These are phyloP conservation scores for Nycticebus coucang DNA, from an alignment of 2,113 vertebrate genomes.

Conservation along the genomic window DNA sequence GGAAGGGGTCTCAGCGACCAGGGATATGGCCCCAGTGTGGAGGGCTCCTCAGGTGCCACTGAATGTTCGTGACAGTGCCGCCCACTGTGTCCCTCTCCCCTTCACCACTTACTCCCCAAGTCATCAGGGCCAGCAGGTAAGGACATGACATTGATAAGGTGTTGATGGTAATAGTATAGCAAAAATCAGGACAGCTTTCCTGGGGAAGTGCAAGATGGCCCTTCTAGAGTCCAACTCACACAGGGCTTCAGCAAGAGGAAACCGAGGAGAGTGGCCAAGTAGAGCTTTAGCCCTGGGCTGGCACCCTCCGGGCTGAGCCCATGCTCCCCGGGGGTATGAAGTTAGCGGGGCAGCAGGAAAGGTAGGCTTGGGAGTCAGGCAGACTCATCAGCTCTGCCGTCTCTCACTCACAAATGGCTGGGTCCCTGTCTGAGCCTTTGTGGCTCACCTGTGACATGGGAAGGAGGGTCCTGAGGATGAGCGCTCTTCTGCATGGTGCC, in stretches of 20 bases:
- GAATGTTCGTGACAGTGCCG: neutral
- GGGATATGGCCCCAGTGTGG: neutral
- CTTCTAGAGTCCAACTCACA: neutral
- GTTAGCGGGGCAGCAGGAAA: fast-evolving
- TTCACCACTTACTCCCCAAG: neutral
- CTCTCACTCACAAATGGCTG: neutral
- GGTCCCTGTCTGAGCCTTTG: neutral
- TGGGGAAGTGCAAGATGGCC: neutral
- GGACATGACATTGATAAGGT: neutral
- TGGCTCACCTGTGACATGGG: neutral
- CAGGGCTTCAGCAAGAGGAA: neutral
- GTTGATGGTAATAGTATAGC: neutral
- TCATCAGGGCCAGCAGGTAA: neutral
- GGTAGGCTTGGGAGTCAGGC: neutral
- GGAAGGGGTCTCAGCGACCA: neutral
- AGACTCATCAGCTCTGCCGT: neutral
- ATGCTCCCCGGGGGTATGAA: neutral
- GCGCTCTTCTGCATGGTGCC: neutral
- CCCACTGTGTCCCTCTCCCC: neutral
- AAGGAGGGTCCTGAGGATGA: too few species aligned
- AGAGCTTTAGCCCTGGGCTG: neutral
- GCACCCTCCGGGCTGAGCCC: neutral
- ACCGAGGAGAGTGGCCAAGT: neutral
- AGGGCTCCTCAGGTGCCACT: fast-evolving
- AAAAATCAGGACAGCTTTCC: neutral